phyloP scores from a whole-genome alignment of 2,888 invertebrate species.

The Octodonta nipae region DNA sequence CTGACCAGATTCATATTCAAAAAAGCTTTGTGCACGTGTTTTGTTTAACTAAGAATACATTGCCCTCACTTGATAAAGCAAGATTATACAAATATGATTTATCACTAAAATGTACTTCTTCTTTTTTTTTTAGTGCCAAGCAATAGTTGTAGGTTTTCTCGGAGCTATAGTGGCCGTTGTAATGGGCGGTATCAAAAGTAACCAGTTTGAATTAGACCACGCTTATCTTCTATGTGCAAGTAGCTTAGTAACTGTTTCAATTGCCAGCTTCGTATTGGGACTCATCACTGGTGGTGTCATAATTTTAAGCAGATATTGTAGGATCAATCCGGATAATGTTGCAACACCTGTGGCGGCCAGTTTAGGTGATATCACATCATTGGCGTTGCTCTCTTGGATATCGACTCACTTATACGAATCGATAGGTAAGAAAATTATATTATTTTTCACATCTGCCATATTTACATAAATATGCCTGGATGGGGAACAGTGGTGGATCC shows the following conservation, averaged over 20 bases:
- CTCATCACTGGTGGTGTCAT: conserved; percentile 60
- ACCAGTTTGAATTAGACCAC: conserved; percentile 49
- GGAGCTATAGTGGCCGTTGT: conserved; percentile 56
- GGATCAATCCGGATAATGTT: conserved; percentile 68
- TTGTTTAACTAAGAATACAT: no score
- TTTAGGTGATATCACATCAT: conserved; percentile 62
- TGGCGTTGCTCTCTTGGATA: conserved; percentile 47
- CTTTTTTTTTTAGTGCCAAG: conserved; percentile 43
- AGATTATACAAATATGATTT: no score
- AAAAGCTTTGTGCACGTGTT: no score
- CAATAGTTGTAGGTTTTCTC: conserved; percentile 58
- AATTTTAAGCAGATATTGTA: conserved; percentile 50
- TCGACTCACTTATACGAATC: conserved; percentile 44
- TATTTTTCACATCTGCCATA: background rate
- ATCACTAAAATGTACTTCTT: background rate
- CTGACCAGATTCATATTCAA: no score
- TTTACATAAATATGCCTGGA: no score
- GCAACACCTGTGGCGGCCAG: conserved; percentile 72
- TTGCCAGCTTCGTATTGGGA: conserved; percentile 60
- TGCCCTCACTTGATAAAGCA: no score
- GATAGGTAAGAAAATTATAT: conserved; percentile 36
- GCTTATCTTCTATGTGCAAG: conserved; percentile 59
- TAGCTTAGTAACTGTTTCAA: conserved; percentile 60
- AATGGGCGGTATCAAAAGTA: conserved; percentile 51
- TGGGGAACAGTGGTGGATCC: no score